Evolutionary conservation across 2,888 invertebrate genomes (phyloP).

Genomic region (Micoletzkya japonica): DNA sequence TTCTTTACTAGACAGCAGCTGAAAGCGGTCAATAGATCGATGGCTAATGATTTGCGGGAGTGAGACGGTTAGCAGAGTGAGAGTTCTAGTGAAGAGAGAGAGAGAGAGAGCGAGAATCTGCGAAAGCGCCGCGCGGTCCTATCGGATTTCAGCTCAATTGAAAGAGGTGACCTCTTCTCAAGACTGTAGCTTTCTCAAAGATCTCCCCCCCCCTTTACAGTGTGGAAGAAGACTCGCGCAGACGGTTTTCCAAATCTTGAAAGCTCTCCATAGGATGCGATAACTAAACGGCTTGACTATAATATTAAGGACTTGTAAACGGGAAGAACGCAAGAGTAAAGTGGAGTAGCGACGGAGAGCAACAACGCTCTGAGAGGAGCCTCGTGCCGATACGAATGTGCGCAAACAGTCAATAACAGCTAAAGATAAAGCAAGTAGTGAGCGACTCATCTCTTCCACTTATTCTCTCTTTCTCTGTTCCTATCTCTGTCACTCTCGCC

Average conservation of each 20-base stretch:
- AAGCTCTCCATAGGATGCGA: too few species aligned
- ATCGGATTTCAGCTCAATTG: background rate
- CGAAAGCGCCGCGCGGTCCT: slow-evolving; percentile 9
- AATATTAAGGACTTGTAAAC: too few species aligned
- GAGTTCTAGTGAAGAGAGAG: background rate
- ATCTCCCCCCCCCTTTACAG: too few species aligned
- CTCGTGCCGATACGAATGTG: too few species aligned
- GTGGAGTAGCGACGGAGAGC: background rate
- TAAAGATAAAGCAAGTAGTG: background rate
- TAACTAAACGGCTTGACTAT: too few species aligned
- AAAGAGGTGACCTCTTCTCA: background rate
- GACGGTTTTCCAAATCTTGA: too few species aligned
- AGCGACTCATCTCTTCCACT: background rate
- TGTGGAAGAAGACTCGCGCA: too few species aligned
- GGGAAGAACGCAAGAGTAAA: background rate
- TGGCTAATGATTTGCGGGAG: background rate
- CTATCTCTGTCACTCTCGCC: background rate
- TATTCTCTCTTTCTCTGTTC: background rate
- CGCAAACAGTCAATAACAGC: background rate
- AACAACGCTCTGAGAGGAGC: too few species aligned
- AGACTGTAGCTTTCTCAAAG: too few species aligned
- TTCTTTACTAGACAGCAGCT: background rate
- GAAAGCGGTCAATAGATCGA: too few species aligned
- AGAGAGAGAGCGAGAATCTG: background rate
- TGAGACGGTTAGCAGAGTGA: slow-evolving; percentile 9